phyloP scores from a whole-genome alignment of 2,888 invertebrate species.

The Escarpia spicata region DNA sequence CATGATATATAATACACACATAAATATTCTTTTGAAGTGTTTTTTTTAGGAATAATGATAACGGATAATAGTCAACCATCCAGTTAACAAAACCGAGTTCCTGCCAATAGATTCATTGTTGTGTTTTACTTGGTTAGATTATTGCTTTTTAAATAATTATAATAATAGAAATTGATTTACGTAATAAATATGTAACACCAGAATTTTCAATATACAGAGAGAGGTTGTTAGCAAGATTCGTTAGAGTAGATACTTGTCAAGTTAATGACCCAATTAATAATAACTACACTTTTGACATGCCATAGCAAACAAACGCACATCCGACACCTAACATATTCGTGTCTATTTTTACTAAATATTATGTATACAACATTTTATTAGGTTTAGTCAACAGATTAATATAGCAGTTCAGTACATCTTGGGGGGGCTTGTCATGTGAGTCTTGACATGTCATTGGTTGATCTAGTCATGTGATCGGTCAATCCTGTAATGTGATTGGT shows the following conservation, averaged over 20 bases:
- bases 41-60: not conserved
- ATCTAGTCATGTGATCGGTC: not conserved
- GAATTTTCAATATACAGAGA: not conserved
- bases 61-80: not conserved
- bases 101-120: not conserved
- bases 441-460: not conserved
- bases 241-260: not conserved
- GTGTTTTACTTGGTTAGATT: not conserved
- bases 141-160: not conserved
- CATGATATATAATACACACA: no score
- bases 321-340: no score
- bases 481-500: not conserved
- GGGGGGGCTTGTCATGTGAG: not conserved
- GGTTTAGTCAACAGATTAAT: no score
- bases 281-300: no score
- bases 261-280: not conserved
- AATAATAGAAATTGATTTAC: not conserved
- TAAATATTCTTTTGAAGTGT: no score
- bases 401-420: not conserved
- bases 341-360: no score
- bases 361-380: no score
- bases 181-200: not conserved
- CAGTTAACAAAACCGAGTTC: not conserved
- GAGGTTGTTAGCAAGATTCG: not conserved
- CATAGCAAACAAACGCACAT: no score